Evolutionary conservation across 2,113 vertebrate species (phyloP).

Genomic region (Labeo rohita): DNA sequence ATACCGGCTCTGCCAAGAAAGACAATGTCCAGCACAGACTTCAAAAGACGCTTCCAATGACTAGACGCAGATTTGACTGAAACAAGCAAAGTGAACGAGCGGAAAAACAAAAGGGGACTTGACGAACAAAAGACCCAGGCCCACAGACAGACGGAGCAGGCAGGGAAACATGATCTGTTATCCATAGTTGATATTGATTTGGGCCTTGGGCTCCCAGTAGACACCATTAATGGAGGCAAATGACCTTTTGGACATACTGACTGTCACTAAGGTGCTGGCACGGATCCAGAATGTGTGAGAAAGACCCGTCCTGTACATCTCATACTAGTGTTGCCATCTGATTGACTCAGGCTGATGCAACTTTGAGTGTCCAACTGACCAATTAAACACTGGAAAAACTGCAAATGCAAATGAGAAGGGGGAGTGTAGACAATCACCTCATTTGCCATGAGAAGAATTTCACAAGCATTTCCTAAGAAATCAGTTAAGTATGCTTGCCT

Average conservation of each 20-base stretch:
- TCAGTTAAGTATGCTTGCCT: background rate
- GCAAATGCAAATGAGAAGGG: background rate
- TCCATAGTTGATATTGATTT: slow-evolving; percentile 74
- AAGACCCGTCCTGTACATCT: slow-evolving; percentile 7
- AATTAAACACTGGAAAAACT: background rate
- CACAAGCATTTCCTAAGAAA: background rate
- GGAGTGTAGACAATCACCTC: background rate
- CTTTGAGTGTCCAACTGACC: background rate
- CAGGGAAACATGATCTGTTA: slow-evolving; percentile 64
- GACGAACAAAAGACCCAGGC: slow-evolving; percentile 26
- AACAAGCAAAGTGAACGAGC: slow-evolving; percentile 20
- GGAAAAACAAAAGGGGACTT: slow-evolving; percentile 26
- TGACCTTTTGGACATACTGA: slow-evolving; percentile 68
- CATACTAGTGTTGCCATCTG: background rate
- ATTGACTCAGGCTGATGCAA: background rate
- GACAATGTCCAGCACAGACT: background rate
- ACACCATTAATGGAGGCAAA: slow-evolving; percentile 71
- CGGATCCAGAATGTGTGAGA: slow-evolving; percentile 33
- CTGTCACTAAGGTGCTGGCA: slow-evolving; percentile 48
- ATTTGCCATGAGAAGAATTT: background rate
- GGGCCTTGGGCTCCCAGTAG: slow-evolving; percentile 64
- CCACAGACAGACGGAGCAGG: slow-evolving; percentile 45
- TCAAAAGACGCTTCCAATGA: background rate
- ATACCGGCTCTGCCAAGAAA: background rate
- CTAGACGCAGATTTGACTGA: background rate